Conservation (phyloP, 2,113 vertebrate genomes). For the Sula dactylatra region DNA sequence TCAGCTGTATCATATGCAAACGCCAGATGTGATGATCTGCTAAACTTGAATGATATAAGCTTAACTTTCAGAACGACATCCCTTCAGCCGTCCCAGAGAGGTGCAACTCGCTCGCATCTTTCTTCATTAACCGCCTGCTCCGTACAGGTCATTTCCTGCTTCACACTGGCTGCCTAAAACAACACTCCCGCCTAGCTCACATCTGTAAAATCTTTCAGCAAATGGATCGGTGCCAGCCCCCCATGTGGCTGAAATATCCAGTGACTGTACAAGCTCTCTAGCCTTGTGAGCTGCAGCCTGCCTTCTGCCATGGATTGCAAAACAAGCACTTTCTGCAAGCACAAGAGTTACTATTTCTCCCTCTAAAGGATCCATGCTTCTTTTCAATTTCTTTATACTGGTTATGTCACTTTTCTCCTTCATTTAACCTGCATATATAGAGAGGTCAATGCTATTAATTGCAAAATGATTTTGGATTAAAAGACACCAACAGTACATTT, state of each 20-base stretch:
- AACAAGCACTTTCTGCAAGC: background rate
- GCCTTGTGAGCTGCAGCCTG: background rate
- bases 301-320: background rate
- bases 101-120: background rate
- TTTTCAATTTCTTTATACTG: background rate
- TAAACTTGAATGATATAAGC: background rate
- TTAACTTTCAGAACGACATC: background rate
- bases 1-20: background rate
- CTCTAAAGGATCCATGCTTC: background rate
- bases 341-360: background rate
- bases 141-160: conserved; percentile 43
- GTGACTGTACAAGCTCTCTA: background rate
- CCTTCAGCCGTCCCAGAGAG: background rate
- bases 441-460: background rate
- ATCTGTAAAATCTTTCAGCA: conserved; percentile 40
- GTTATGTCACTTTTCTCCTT: background rate
- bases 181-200: conserved; percentile 24
- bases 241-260: background rate
- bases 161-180: conserved; percentile 31
- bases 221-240: background rate
- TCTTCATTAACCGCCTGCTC: background rate
- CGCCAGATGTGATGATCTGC: background rate
- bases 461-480: background rate
- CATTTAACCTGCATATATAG: background rate
- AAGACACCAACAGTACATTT: background rate